phyloP scores from a whole-genome alignment of 2,797 vertebrate genomes.

The Dipus sagitta region DNA sequence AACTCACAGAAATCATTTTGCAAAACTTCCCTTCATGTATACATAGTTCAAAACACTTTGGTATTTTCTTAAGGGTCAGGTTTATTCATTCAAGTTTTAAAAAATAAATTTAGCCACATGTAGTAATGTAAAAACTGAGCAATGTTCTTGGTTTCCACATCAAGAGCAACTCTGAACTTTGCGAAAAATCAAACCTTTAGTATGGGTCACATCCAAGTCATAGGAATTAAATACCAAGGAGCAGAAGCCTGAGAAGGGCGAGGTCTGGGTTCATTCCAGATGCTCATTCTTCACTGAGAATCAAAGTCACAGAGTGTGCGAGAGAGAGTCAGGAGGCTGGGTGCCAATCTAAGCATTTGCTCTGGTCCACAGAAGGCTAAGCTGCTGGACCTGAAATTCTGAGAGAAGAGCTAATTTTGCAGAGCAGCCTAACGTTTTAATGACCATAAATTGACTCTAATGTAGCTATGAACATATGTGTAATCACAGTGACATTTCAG shows the following conservation, averaged over 20 bases:
- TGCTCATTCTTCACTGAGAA: neutral
- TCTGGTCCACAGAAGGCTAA: slow-evolving; percentile 41
- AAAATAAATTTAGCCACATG: slow-evolving; percentile 60
- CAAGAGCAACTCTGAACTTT: slow-evolving; percentile 63
- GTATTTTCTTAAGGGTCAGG: slow-evolving; percentile 55
- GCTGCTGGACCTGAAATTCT: slow-evolving; percentile 56
- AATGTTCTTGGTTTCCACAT: slow-evolving; percentile 47
- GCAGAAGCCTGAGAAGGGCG: slow-evolving; percentile 55
- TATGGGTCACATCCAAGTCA: slow-evolving; percentile 63
- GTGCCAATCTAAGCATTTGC: neutral
- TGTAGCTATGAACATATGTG: neutral
- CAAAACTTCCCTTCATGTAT: neutral
- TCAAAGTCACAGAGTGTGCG: slow-evolving; percentile 43
- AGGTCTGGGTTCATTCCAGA: slow-evolving; percentile 56
- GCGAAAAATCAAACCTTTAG: slow-evolving; percentile 53
- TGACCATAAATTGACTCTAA: slow-evolving; percentile 49
- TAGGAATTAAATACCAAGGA: slow-evolving; percentile 67
- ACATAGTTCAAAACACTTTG: slow-evolving; percentile 3
- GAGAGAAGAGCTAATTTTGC: slow-evolving; percentile 50
- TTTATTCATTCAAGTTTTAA: slow-evolving; percentile 51
- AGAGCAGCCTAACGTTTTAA: slow-evolving; percentile 61
- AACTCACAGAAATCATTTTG: neutral
- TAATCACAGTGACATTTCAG: slow-evolving; percentile 21
- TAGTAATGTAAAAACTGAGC: slow-evolving; percentile 29
- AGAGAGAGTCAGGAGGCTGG: neutral